Evolutionary conservation across 2,888 invertebrate genomes (phyloP).

Genomic region (Aleiodes testaceus): DNA sequence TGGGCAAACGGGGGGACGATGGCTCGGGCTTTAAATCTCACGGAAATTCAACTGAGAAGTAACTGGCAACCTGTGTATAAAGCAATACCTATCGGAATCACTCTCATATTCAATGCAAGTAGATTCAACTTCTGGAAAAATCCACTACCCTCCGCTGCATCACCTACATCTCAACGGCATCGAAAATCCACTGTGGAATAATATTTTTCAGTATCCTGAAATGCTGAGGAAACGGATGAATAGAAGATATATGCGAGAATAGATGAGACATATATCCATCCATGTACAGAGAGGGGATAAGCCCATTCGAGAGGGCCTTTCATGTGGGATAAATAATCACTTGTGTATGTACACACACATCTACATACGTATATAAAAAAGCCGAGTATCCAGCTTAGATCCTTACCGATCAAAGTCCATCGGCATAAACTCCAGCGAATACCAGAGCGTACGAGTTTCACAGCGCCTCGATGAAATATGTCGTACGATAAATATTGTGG

Average conservation of each 20-base stretch:
- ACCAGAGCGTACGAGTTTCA: background rate
- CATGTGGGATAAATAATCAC: slow-evolving; percentile 31
- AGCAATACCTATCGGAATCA: background rate
- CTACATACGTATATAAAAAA: background rate
- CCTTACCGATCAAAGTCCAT: slow-evolving; percentile 35
- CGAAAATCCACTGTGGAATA: too few species aligned
- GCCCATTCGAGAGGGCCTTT: slow-evolving; percentile 17
- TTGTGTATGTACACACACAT: background rate
- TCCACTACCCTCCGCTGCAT: too few species aligned
- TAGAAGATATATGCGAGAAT: too few species aligned
- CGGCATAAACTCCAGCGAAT: slow-evolving; percentile 30
- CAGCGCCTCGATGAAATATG: slow-evolving; percentile 21
- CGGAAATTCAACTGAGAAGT: slow-evolving; percentile 44
- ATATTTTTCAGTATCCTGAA: too few species aligned
- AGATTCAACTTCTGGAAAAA: too few species aligned
- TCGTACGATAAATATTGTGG: slow-evolving; percentile 30
- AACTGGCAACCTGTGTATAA: slow-evolving; percentile 59
- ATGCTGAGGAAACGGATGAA: too few species aligned
- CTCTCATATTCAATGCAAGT: background rate
- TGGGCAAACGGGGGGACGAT: slow-evolving; percentile 47
- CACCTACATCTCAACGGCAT: too few species aligned
- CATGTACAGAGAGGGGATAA: background rate
- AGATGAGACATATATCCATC: background rate
- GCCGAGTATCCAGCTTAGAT: background rate
- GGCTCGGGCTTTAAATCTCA: slow-evolving; percentile 60